phyloP scores from a whole-genome alignment of 1,140 invertebrate species.

The Platyura marginata region DNA sequence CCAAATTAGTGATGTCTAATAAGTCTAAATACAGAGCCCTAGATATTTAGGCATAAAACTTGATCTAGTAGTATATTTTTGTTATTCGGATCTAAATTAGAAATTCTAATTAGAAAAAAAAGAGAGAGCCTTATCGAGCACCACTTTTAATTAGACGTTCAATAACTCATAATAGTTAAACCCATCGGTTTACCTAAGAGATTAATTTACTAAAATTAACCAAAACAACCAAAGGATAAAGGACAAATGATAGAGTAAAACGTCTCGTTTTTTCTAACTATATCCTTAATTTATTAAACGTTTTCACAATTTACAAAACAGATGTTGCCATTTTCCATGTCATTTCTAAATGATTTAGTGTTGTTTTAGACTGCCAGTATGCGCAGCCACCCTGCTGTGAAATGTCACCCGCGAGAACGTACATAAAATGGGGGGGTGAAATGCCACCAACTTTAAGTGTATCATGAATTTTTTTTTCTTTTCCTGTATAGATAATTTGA shows the following conservation, averaged over 20 bases:
- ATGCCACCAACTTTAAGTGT: not conserved
- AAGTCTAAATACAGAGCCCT: no score
- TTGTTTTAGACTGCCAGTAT: not conserved
- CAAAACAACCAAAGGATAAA: no score
- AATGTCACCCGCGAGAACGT: conserved; percentile 3
- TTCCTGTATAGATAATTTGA: not conserved
- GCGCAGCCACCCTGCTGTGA: conserved; percentile 2
- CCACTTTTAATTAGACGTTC: no score
- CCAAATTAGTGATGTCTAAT: no score
- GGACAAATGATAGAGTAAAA: not conserved
- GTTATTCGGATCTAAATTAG: no score
- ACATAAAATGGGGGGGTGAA: not conserved
- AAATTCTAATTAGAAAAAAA: no score
- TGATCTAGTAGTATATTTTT: no score
- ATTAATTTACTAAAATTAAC: no score
- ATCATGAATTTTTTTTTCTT: not conserved
- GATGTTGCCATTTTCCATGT: conserved; percentile 5
- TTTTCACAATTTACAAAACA: conserved; percentile 5
- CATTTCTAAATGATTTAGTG: conserved; percentile 3
- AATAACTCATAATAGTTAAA: no score
- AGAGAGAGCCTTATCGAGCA: no score
- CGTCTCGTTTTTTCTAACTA: not conserved
- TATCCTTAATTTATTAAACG: conserved; percentile 4
- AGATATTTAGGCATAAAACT: no score
- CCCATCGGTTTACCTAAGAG: no score